A percentile compares a stretch with the other conserved stretches of the same genome.
Evolutionary conservation across 1,140 invertebrate species (phyloP).

Genomic region (Brachionus manjavacas): DNA sequence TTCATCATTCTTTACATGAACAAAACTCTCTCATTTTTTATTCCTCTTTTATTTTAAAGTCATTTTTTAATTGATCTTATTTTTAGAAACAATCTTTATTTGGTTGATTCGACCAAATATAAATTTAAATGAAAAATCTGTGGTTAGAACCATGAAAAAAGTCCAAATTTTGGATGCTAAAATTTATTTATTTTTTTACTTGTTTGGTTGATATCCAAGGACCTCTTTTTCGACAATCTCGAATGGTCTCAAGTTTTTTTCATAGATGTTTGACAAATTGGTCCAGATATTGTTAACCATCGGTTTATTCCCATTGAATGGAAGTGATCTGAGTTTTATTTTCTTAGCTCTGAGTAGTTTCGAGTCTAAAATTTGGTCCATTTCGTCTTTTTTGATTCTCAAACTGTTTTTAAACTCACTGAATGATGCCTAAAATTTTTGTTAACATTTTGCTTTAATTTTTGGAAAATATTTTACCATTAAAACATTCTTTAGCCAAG

Average conservation of each 20-base stretch:
- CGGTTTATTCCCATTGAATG: not conserved
- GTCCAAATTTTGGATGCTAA: no score
- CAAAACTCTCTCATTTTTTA: no score
- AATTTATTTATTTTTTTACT: slow-evolving; percentile 47
- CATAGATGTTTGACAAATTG: slow-evolving; percentile 8
- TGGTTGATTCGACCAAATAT: no score
- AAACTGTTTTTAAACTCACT: not conserved
- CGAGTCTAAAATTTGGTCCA: not conserved
- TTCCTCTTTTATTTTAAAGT: no score
- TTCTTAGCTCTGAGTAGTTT: not conserved
- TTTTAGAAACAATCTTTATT: no score
- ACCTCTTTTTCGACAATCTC: slow-evolving; percentile 58
- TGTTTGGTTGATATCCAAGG: slow-evolving; percentile 56
- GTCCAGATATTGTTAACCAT: not conserved
- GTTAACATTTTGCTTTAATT: not conserved
- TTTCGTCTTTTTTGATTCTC: not conserved
- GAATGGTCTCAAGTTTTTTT: slow-evolving; percentile 12
- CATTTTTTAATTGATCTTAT: no score
- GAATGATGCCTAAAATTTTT: not conserved
- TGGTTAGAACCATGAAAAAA: no score
- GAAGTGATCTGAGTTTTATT: not conserved
- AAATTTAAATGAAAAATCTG: no score
- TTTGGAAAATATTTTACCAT: not conserved
- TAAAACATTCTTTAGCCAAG: not conserved
- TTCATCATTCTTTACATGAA: no score